phyloP scores from a whole-genome alignment of 2,888 invertebrate species.

The Cosmia pyralina region DNA sequence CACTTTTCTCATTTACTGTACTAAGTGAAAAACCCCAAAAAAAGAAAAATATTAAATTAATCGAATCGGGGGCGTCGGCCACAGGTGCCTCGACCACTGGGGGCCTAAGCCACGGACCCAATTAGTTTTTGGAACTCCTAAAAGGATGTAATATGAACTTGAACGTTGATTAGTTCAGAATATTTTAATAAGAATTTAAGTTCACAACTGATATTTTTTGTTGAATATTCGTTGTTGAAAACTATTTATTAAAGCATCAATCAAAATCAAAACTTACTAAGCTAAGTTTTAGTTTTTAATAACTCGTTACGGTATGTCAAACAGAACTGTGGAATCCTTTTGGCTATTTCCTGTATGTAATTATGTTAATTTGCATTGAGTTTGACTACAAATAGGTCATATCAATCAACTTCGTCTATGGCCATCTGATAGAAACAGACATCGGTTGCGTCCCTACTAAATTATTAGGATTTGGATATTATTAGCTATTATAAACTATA shows the following conservation, averaged over 20 bases:
- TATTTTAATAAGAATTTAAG: constrained; percentile 1
- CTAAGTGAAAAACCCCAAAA: too few species aligned
- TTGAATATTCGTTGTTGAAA: background rate
- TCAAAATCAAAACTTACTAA: constrained; percentile 31
- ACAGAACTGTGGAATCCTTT: constrained; percentile 5
- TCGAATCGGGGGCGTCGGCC: too few species aligned
- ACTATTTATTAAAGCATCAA: constrained; percentile 46
- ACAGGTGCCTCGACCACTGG: too few species aligned
- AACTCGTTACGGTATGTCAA: constrained; percentile 1
- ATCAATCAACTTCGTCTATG: background rate
- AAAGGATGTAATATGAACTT: constrained; percentile 29
- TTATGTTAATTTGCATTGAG: background rate
- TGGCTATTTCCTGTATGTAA: background rate
- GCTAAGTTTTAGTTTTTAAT: constrained; percentile 14
- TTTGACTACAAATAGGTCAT: background rate
- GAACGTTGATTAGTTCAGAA: constrained; percentile 29
- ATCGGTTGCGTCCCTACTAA: background rate
- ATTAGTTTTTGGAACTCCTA: constrained; percentile 22
- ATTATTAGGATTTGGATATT: background rate
- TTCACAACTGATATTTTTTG: constrained; percentile 34
- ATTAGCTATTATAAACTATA: background rate
- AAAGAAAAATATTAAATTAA: too few species aligned
- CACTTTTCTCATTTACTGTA: too few species aligned
- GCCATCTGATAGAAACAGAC: background rate
- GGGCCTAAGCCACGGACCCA: too few species aligned